These are phyloP conservation scores for Centrocercus urophasianus DNA, from an alignment of 2,113 vertebrate species.

Conservation along the genomic window DNA sequence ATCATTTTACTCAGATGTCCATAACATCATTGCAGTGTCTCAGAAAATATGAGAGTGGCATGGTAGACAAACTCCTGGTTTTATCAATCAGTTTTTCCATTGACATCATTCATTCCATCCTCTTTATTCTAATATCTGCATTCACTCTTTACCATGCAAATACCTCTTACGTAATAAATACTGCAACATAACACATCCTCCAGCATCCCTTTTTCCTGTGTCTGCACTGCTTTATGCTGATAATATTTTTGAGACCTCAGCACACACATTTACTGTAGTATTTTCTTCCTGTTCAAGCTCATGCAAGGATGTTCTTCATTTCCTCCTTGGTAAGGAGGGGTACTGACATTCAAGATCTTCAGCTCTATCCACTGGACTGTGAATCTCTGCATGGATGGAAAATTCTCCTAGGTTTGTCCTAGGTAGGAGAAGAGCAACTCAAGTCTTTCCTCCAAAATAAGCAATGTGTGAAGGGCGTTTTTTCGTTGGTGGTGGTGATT, in stretches of 20 bases:
- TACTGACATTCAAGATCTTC: not conserved
- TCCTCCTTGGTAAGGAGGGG: not conserved
- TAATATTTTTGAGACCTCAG: conserved; percentile 27
- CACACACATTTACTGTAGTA: not conserved
- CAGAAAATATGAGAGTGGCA: not conserved
- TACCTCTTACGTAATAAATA: conserved; percentile 50
- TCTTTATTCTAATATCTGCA: conserved; percentile 19
- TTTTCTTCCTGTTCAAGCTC: not conserved
- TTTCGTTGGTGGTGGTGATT: not conserved
- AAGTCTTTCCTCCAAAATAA: not conserved
- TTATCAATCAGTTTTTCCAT: conserved; percentile 54
- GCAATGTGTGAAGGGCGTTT: not conserved
- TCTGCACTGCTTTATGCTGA: not conserved
- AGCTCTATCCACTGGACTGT: not conserved
- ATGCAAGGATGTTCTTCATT: not conserved
- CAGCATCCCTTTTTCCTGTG: not conserved
- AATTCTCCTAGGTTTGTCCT: not conserved
- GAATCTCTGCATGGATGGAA: not conserved
- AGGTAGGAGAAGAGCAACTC: not conserved
- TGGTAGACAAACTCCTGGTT: conserved; percentile 41
- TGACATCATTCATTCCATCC: conserved; percentile 26
- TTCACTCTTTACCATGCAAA: conserved; percentile 46
- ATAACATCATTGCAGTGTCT: conserved; percentile 8
- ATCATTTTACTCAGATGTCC: conserved; percentile 22
- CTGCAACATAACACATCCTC: not conserved